Base-by-base conservation (phyloP, 2,113 vertebrate genomes). In the Struthio camelus region DNA sequence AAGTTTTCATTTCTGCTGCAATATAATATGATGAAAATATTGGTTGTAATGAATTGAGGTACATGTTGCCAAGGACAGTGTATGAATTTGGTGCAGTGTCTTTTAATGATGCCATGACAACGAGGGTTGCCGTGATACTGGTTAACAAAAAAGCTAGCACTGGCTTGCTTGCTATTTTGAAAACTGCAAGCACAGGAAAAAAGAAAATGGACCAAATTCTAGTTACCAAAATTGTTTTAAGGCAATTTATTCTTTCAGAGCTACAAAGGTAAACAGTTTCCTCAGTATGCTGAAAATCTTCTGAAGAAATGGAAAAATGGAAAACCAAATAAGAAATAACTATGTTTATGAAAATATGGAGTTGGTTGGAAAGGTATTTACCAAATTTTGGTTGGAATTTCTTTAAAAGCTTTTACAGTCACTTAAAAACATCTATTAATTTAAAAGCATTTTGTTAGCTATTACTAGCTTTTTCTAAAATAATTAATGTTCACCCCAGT, bases 101-200 rank as follows among this genome's bases (percentile, higher is more conserved):
- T 91, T 93, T 65, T 70, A 87, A 77, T 50, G 83, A 70, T 94
- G 81, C 70, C 62, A 53, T 87, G 86, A 58, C 86, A 75, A 66
- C 78, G 40, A 46, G 44, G 11, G 78, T 95, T 94, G 78, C 89
- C 14, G 2, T 59, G 84, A 53, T 62, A 72, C 70, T 20, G 30
- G 56, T 89, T 73, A 70, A 85, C 78, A 89, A 70, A 89, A 82
- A 50, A 62, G 11, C 14, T 90, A 9, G 30, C 17, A 65, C 34
- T 81, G 34, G 6, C 51, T 56, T 1, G 36, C 59, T 50, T 67
- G 50, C 14, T 65, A 2, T 65, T 92, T 90, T 81, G 56, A 75
- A 72, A 84, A 40, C 34, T 89, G 80, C n/a, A 59, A 40, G 24
- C 25, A n/a, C 1, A 14, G n/a, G n/a, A 48, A 65, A 30, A 32